Conservation (phyloP, 2,888 invertebrate species). For the Lamellibrachia satsuma region DNA sequence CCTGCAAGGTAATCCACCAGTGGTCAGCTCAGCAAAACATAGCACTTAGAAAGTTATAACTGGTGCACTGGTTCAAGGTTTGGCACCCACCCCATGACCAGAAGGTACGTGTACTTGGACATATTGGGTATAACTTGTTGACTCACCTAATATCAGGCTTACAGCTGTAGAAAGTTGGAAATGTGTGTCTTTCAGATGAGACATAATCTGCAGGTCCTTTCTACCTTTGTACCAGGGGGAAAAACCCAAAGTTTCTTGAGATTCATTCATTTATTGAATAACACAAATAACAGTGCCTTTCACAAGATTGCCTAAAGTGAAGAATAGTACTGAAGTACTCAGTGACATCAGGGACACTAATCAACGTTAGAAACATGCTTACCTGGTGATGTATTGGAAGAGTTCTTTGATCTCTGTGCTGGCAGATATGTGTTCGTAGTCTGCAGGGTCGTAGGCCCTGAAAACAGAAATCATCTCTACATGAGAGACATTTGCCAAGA, state of each 20-base stretch:
- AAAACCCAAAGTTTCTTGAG: neutral
- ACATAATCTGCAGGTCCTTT: too few species aligned
- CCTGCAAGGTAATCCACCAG: conserved; percentile 67
- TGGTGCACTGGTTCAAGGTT: neutral
- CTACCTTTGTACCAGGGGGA: too few species aligned
- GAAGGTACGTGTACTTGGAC: too few species aligned
- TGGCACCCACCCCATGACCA: too few species aligned
- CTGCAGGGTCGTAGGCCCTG: conserved; percentile 80
- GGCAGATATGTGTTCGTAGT: conserved; percentile 84
- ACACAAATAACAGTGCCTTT: neutral
- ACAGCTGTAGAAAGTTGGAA: too few species aligned
- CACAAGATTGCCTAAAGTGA: neutral
- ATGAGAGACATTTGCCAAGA: neutral
- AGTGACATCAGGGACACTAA: neutral
- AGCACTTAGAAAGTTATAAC: neutral
- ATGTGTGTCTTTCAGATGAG: too few species aligned
- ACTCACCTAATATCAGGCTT: too few species aligned
- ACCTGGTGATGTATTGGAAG: conserved; percentile 91
- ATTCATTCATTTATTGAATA: neutral
- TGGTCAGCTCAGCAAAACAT: too few species aligned
- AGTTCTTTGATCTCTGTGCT: conserved; percentile 87
- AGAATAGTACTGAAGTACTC: neutral
- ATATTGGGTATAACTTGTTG: too few species aligned
- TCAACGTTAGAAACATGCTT: conserved; percentile 46
- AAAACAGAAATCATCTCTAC: conserved; percentile 36